A percentile compares a stretch with the other conserved stretches of the same genome.
These are phyloP conservation scores for Caenorhabditis brenneri DNA, from an alignment of 1,140 invertebrate genomes.

Conservation along the genomic window DNA sequence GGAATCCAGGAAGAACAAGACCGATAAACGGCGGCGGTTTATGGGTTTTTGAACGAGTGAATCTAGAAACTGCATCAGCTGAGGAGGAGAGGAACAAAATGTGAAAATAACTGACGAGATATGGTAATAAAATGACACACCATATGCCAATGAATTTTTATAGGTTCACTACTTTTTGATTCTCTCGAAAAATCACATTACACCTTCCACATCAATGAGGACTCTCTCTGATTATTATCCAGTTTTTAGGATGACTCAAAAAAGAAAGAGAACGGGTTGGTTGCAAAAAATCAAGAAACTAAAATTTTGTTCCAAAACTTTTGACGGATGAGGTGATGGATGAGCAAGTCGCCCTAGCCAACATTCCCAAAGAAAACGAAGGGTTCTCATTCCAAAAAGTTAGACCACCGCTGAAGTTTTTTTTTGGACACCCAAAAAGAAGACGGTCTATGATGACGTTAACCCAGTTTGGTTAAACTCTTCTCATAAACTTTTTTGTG, in stretches of 20 bases:
- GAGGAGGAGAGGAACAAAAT: neutral
- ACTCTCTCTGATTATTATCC: too few relatives aligned
- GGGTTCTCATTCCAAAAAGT: neutral
- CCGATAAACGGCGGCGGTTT: conserved; percentile 32
- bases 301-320: neutral
- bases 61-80: neutral
- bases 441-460: conserved; percentile 6
- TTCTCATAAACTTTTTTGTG: conserved; percentile 26
- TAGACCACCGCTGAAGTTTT: too few relatives aligned
- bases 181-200: neutral
- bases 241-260: neutral
- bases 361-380: neutral
- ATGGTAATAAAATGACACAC: conserved; percentile 15
- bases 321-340: conserved; percentile 37
- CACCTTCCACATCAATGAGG: too few relatives aligned
- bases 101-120: conserved; percentile 12
- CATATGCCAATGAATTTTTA: neutral
- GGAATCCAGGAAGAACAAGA: neutral
- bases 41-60: conserved; percentile 19
- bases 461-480: neutral
- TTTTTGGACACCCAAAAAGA: neutral
- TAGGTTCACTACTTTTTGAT: neutral
- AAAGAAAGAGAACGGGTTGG: neutral
- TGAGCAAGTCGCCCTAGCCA: neutral
- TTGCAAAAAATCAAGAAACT: conserved; percentile 4